Evolutionary conservation across 2,113 vertebrate genomes (phyloP).

Genomic region (Choloepus hoffmanni): DNA sequence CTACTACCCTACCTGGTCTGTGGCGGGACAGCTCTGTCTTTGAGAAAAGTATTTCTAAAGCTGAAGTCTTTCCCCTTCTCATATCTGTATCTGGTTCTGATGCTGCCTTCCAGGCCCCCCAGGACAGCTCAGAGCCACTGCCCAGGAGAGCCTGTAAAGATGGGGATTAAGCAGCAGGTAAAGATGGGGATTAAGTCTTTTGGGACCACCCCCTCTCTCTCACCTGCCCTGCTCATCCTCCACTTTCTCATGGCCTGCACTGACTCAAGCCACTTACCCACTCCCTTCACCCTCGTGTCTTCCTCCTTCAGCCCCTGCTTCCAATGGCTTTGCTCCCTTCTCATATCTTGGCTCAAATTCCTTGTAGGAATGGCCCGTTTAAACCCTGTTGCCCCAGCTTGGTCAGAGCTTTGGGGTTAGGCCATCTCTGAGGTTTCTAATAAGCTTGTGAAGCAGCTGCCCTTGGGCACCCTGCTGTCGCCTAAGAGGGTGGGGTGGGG

Average conservation of each 20-base stretch:
- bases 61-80: background rate
- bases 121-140: background rate
- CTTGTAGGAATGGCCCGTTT: background rate
- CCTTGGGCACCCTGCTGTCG: background rate
- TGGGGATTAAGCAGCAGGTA: background rate
- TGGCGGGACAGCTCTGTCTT: background rate
- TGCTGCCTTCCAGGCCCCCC: background rate
- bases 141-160: background rate
- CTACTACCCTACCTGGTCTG: background rate
- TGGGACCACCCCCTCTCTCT: background rate
- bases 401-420: background rate
- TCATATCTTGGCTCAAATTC: background rate
- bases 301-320: background rate
- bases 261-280: background rate
- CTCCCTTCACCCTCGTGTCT: background rate
- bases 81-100: background rate
- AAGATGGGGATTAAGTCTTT: background rate
- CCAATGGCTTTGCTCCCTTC: background rate
- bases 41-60: constrained; percentile 6
- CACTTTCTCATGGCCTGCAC: background rate
- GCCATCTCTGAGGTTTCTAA: background rate
- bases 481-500: background rate
- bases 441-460: background rate
- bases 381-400: background rate
- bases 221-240: background rate